Percentiles rank a stretch among this genome's conserved stretches.
Evolutionary conservation across 2,888 invertebrate genomes (phyloP).

Genomic region (Drosophila austrosaltans): DNA sequence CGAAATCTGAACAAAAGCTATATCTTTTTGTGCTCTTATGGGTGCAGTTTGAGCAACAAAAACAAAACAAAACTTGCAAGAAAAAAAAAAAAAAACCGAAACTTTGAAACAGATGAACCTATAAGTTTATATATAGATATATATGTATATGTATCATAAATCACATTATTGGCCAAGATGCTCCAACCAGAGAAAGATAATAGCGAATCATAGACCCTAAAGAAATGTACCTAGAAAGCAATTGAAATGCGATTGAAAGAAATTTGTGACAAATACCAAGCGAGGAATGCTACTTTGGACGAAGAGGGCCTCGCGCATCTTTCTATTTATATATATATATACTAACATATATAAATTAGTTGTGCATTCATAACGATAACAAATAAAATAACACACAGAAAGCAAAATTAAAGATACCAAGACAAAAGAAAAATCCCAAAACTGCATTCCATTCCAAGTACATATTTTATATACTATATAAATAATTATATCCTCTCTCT

Average conservation of each 20-base stretch:
- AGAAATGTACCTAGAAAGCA: conserved; percentile 76
- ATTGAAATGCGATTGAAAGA: conserved; percentile 75
- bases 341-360: background rate
- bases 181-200: conserved; percentile 17
- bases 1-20: conserved; percentile 11
- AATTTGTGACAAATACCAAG: conserved; percentile 75
- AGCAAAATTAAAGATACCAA: conserved; percentile 17
- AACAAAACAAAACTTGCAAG: conserved; percentile 30
- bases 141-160: conserved; percentile 9
- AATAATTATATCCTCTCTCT: conserved; percentile 62
- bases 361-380: conserved; percentile 4
- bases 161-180: conserved; percentile 33
- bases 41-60: conserved; percentile 46
- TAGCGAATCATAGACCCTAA: conserved; percentile 49
- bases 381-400: conserved; percentile 41
- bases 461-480: conserved; percentile 73
- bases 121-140: conserved; percentile 23
- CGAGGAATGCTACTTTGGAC: conserved; percentile 23
- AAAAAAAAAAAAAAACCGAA: conserved; percentile 1
- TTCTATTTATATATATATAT: conserved; percentile 11
- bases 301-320: conserved; percentile 10
- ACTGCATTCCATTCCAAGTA: conserved; percentile 72
- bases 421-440: conserved; percentile 18
- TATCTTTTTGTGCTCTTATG: conserved; percentile 51
- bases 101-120: conserved; percentile 18